Base-by-base conservation (phyloP, 2,888 invertebrate species). In the Pyrrhia umbra region DNA sequence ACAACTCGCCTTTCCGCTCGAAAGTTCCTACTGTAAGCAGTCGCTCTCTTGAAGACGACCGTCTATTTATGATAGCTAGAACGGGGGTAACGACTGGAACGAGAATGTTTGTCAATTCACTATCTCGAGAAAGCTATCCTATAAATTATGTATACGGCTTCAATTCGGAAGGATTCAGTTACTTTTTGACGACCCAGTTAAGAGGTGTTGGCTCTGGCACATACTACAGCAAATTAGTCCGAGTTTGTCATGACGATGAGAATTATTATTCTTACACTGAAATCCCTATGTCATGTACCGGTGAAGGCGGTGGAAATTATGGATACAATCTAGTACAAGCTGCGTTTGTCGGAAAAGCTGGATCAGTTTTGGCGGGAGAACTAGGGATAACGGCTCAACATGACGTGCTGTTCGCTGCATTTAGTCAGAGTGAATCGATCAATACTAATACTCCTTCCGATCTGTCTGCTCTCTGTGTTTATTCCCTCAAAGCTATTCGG, bases 191-290 rank as follows among this genome's bases (percentile, higher is more conserved):
- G 1, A 98, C 98, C 1, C 99, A 99, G 92, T 96, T 98, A 91
- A 97, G 97, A 86, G 97, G 97, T 84, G 97, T 97, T 10, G 96
- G 96, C 39, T 96, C 97, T 2, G 97, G 97, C 81, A 97, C 97
- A 43, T 99, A 97, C 90, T 97, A 98, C 82, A 98, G 98, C 64
- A 99, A 99, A 91, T 94, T 99, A 83, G 98, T 99, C 34, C 96
- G 99, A 49, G 98, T 99, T 45, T 99, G 99, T 88, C 99, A 99
- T 86, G 98, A 98, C 84, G 99, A 99, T 88, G 97, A 97, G 76
- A 97, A 98, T 88, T 99, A 99, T 92, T 98, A 99, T 91, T 99
- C 99, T 6, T 99, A 99, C 90, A 99, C 99, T 9, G 99, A 99
- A 95, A 98, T 99, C 79, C 99, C 99, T 13, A 97, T 99, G 88